phyloP scores from a whole-genome alignment of 2,113 vertebrate species.

The human region DNA sequence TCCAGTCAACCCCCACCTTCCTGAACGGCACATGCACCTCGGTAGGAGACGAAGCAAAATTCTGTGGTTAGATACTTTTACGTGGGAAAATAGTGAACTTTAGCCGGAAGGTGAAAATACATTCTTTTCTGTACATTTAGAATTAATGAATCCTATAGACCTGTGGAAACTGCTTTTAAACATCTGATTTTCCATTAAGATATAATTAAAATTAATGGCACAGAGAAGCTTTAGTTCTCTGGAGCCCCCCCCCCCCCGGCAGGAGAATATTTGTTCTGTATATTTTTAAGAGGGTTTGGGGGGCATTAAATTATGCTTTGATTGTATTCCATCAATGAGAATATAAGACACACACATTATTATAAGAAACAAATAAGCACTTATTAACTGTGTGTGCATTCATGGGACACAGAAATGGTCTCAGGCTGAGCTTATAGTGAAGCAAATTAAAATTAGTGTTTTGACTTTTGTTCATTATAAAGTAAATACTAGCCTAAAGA shows the following conservation, averaged over 20 bases:
- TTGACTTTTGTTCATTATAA: not conserved
- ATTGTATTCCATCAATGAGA: not conserved
- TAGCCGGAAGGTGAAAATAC: not conserved
- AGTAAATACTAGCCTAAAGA: not conserved
- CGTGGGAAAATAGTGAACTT: slow-evolving; percentile 2
- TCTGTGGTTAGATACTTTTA: not conserved
- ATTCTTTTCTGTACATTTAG: not conserved
- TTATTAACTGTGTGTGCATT: not conserved
- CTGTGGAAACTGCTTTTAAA: not conserved
- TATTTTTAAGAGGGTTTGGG: not conserved
- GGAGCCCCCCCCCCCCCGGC: fast-evolving
- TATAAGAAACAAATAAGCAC: not conserved
- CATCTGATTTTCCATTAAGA: not conserved
- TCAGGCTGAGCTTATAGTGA: not conserved
- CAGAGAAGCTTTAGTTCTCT: not conserved
- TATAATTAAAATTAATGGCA: not conserved
- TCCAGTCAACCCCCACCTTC: not conserved
- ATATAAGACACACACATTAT: not conserved
- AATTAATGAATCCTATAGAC: not conserved
- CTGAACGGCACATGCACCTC: not conserved
- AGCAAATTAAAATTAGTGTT: not conserved
- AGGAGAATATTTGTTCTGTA: not conserved
- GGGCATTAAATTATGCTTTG: not conserved
- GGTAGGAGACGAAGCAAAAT: not conserved
- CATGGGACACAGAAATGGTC: not conserved